A percentile compares a stretch with the other conserved stretches of the same genome.
These are phyloP conservation scores for Watsonalla cultraria DNA, from an alignment of 2,888 invertebrate species.

Conservation along the genomic window DNA sequence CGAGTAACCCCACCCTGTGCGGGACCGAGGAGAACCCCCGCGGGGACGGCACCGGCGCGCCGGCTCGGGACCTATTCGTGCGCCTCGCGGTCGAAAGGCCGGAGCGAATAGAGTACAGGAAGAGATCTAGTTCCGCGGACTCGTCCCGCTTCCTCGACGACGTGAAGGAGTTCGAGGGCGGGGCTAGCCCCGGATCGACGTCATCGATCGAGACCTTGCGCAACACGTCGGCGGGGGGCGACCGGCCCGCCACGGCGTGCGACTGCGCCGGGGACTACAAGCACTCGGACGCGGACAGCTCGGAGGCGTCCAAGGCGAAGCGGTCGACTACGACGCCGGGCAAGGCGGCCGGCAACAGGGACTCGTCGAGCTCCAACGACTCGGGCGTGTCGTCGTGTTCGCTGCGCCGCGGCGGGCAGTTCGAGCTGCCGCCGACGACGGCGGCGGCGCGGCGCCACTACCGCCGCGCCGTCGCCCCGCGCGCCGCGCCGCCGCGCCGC, in stretches of 20 bases:
- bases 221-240: constrained; percentile 45
- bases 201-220: constrained; percentile 73
- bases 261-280: constrained; percentile 42
- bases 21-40: constrained; percentile 41
- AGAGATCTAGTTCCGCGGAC: constrained; percentile 86
- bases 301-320: constrained; percentile 48
- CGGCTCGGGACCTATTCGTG: constrained; percentile 11
- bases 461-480: constrained; percentile 77
- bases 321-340: constrained; percentile 77
- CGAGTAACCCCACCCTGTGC: constrained; percentile 83
- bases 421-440: constrained; percentile 80
- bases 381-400: constrained; percentile 87
- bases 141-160: constrained; percentile 84
- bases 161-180: constrained; percentile 74
- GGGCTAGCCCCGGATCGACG: constrained; percentile 58
- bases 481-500: constrained; percentile 81
- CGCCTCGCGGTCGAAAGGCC: constrained; percentile 20
- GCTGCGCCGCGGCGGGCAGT: constrained; percentile 73
- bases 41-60: constrained; percentile 1
- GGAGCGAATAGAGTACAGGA: constrained; percentile 11
- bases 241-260: constrained; percentile 56
- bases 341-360: constrained; percentile 83
- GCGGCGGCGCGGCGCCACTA: constrained; percentile 71
- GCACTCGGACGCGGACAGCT: constrained; percentile 63
- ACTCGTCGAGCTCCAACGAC: constrained; percentile 90